Base-by-base conservation (phyloP, 2,888 invertebrate species). In the Drosophila birchii region DNA sequence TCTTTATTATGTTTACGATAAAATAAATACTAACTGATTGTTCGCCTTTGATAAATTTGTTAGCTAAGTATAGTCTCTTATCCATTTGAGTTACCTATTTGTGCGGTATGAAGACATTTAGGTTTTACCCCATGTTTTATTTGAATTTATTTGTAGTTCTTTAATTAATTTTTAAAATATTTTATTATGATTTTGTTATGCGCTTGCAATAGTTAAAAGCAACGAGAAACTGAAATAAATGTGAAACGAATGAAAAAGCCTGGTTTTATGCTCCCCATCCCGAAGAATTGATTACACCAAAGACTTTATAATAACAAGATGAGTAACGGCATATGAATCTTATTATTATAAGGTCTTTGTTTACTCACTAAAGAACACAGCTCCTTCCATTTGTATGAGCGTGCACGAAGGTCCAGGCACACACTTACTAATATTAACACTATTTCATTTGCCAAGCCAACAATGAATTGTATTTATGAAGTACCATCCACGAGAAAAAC, bases 121-220 rank as follows among this genome's bases (percentile, higher is more conserved):
- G 80, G 76, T 75, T 82, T 80, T 88, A 88, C 79, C 84, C 83
- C 86, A 86, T 84, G 88, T 87, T 83, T 84, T 88, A 86, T 88
- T 86, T 84, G 79, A 88, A 88, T 86, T 88, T 86, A 86, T 86
- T 88, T 88, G 75, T 84, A 86, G 72, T 61, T 86, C 63, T 84
- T 88, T 79, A 86, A 88, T 88, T 88, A 84, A 68, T 88, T 86
- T 72, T 62, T 74, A 83, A 79, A 77, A 68, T 70, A 75, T 86
- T 75, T 75, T 83, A 81, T 79, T 68, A 69, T 73, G 59, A 74
- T 84, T 83, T 86, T 86, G 86, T 86, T 88, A 88, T 86, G 72
- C 80, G 88, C 86, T 86, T 88, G 87, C 87, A 88, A 86, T 79
- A 79, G 77, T 78, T 71, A 57, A 83, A 80, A 75, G 81, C 83